Evolutionary conservation across 2,888 invertebrate species (phyloP).

Genomic region (Napeogenes sylphis): DNA sequence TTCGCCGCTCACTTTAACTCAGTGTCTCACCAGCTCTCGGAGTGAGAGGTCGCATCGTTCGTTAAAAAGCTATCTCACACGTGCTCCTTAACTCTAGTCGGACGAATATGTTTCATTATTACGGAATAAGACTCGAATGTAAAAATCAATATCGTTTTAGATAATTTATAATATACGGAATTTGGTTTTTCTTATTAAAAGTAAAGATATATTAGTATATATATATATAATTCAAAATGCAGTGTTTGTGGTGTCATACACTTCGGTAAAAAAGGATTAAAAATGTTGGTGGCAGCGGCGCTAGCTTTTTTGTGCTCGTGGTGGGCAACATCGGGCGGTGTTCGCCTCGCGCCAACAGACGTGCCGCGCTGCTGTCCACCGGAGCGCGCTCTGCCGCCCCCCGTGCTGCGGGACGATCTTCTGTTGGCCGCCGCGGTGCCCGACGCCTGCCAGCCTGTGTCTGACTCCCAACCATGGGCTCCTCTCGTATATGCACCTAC

Average conservation of each 20-base stretch:
- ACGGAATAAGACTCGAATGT: slow-evolving; percentile 7
- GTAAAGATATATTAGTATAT: slow-evolving; percentile 15
- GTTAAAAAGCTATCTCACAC: slow-evolving; percentile 38
- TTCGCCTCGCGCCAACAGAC: slow-evolving; percentile 44
- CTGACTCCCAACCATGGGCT: slow-evolving; percentile 62
- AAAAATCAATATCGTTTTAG: slow-evolving; percentile 13
- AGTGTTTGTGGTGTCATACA: slow-evolving; percentile 28
- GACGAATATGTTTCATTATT: slow-evolving; percentile 34
- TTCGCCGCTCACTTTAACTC: slow-evolving; percentile 16
- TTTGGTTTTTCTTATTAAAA: neutral
- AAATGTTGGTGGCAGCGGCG: slow-evolving; percentile 34
- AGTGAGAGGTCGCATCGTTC: slow-evolving; percentile 42
- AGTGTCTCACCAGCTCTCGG: slow-evolving; percentile 39
- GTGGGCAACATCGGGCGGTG: slow-evolving; percentile 39
- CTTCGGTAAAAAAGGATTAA: slow-evolving; percentile 38
- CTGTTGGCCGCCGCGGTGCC: slow-evolving; percentile 60
- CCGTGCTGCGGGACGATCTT: slow-evolving; percentile 68
- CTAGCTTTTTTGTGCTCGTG: slow-evolving; percentile 38
- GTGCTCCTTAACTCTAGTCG: slow-evolving; percentile 41
- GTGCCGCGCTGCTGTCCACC: slow-evolving; percentile 56
- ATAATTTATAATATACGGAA: too few relatives aligned
- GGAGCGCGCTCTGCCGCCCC: slow-evolving; percentile 40
- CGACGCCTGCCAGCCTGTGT: slow-evolving; percentile 44
- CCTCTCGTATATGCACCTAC: slow-evolving; percentile 78
- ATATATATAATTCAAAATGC: slow-evolving; percentile 22